phyloP scores from a whole-genome alignment of 1,140 invertebrate genomes.

The Tetragonula clypearis region DNA sequence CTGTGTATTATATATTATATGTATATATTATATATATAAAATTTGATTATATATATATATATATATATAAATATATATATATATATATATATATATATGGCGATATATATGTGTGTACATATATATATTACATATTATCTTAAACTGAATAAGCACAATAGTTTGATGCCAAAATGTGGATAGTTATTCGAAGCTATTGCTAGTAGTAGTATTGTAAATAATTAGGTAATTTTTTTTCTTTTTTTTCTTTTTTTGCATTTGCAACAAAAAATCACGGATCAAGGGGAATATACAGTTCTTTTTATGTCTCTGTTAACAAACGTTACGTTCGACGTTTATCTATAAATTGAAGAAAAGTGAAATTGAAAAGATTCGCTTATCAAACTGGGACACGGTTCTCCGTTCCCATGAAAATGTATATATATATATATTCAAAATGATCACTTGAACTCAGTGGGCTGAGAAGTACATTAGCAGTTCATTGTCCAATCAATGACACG shows the following conservation, averaged over 20 bases:
- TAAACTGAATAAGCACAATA: slow-evolving; percentile 62
- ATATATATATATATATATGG: too few relatives aligned
- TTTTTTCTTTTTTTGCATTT: slow-evolving; percentile 24
- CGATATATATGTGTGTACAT: too few relatives aligned
- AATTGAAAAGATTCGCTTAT: background rate
- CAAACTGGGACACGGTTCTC: background rate
- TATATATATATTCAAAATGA: background rate
- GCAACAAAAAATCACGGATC: slow-evolving; percentile 59
- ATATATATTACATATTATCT: slow-evolving; percentile 55
- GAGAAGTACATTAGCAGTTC: background rate
- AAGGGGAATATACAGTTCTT: slow-evolving; percentile 59
- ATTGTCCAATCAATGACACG: background rate
- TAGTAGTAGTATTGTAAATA: slow-evolving; percentile 57
- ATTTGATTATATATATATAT: slow-evolving; percentile 58
- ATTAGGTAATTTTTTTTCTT: slow-evolving; percentile 8
- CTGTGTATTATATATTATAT: too few relatives aligned
- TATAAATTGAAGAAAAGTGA: background rate
- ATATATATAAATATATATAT: too few relatives aligned
- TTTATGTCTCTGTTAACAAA: background rate
- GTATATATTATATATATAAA: too few relatives aligned
- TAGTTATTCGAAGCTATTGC: slow-evolving; percentile 59
- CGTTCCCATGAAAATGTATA: background rate
- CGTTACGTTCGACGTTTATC: background rate
- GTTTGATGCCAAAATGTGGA: slow-evolving; percentile 56
- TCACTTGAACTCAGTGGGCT: background rate